phyloP scores from a whole-genome alignment of 2,797 vertebrate species.

The Sebastiscus albofasciatus region DNA sequence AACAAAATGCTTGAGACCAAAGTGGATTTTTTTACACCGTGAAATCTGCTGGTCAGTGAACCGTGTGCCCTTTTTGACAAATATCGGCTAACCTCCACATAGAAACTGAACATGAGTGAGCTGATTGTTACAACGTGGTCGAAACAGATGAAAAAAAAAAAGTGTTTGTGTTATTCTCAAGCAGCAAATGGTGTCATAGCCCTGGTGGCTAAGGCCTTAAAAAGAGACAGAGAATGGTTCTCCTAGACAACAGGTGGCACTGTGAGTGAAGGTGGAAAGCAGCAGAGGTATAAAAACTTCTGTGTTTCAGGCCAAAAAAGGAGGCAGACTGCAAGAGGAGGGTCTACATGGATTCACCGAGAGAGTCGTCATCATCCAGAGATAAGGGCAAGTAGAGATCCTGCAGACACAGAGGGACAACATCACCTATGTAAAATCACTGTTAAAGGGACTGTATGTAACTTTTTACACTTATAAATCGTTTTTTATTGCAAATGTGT shows the following conservation, averaged over 20 bases:
- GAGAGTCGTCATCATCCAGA: constrained; percentile 97
- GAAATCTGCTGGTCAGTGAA: constrained; percentile 42
- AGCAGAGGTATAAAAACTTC: constrained; percentile 70
- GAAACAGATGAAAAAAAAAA: constrained; percentile 6
- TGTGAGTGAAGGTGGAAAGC: constrained; percentile 71
- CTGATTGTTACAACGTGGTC: constrained; percentile 7
- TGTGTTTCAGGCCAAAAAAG: constrained; percentile 67
- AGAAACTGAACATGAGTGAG: constrained; percentile 34
- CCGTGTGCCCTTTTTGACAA: constrained; percentile 21
- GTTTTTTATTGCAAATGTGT: too few species aligned
- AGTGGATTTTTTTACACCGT: constrained; percentile 28
- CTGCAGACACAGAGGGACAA: constrained; percentile 79
- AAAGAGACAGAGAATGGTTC: constrained; percentile 61
- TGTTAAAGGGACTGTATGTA: not conserved
- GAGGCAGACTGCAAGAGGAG: constrained; percentile 54
- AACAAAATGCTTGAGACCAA: constrained; percentile 40
- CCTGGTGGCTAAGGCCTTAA: constrained; percentile 61
- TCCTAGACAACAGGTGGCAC: constrained; percentile 73
- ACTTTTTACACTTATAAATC: too few species aligned
- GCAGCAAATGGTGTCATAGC: constrained; percentile 77
- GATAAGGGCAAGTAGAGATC: constrained; percentile 97
- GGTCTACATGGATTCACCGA: constrained; percentile 95
- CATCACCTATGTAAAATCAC: not conserved
- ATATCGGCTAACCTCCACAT: constrained; percentile 15
- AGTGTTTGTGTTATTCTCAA: constrained; percentile 70